These are phyloP conservation scores for Drosophila fuyamai DNA, from an alignment of 1,140 invertebrate genomes.

Conservation along the genomic window DNA sequence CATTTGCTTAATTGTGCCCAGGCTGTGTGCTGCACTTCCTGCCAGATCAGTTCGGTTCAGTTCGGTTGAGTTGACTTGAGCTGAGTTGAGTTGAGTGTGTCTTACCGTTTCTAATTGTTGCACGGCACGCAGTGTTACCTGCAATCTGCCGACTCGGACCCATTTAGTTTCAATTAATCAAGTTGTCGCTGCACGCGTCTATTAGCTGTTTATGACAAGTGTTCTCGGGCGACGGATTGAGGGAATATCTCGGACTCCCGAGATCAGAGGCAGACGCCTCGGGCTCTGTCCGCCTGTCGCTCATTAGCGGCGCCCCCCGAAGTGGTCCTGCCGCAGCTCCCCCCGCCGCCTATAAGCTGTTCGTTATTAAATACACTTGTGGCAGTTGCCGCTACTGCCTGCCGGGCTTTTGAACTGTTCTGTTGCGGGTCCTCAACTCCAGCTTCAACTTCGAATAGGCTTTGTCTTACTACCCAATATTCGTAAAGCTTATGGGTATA, in stretches of 20 bases:
- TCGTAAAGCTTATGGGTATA: neutral
- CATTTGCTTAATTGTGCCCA: slow-evolving; percentile 80
- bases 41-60: slow-evolving; percentile 18
- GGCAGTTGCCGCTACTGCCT: slow-evolving; percentile 72
- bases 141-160: slow-evolving; percentile 30
- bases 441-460: slow-evolving; percentile 2
- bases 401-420: slow-evolving; percentile 29
- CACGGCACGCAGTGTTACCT: slow-evolving; percentile 36
- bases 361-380: slow-evolving; percentile 57
- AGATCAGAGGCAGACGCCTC: slow-evolving; percentile 10
- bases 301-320: slow-evolving; percentile 76
- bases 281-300: slow-evolving; percentile 34
- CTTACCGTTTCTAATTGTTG: slow-evolving; percentile 57
- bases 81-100: slow-evolving; percentile 14
- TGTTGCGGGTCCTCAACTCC: neutral
- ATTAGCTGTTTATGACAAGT: slow-evolving; percentile 77
- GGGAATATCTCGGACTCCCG: slow-evolving; percentile 13
- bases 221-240: slow-evolving; percentile 16
- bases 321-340: slow-evolving; percentile 11
- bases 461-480: slow-evolving; percentile 4
- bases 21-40: slow-evolving; percentile 41
- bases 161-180: slow-evolving; percentile 81
- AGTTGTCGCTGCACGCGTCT: slow-evolving; percentile 78
- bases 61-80: neutral
- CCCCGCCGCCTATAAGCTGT: neutral